Base-by-base conservation (phyloP, 2,113 vertebrate genomes). In the Grus americana region DNA sequence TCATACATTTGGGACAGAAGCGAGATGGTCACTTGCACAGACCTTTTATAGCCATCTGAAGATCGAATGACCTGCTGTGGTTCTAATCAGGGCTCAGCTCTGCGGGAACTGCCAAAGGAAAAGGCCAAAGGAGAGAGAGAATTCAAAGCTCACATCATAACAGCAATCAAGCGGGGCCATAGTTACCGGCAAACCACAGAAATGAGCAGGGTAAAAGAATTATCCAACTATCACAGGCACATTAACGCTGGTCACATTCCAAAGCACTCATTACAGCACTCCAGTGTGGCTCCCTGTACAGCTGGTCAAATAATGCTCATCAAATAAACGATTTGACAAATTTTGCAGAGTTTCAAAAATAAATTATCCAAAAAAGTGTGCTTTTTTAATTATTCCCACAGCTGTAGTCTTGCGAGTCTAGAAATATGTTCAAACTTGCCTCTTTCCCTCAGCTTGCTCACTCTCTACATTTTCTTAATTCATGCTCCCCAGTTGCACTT, bases 91-190 rank as follows among this genome's bases (percentile, higher is more conserved):
- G 87, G 94, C 92, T 97, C 96, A 79, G 87, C 93, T 96, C 78
- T n/a, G 90, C 7, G 34, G 90, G 90, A 96, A 90, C 93, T 96
- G 96, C 97, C 93, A 95, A 96, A 96, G 66, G 79, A 87, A 97
- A 97, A 97, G 96, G 96, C 96, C 96, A 97, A 93, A 97, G 93
- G 93, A 96, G 93, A 97, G 95, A 92, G 93, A 96, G 96, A 90
- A 97, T 96, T 96, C 92, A 93, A 96, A 93, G 91, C 76, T 92
- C 95, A 95, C 95, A 95, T 94, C 93, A 67, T 95, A 93, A 88
- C 94, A 90, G 92, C 79, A 93, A 95, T 93, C 94, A 93, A 95
- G 58, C 6, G 9, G 81, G 80, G 71, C 94, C 95, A 91, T 58
- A 95, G 92, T 87, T 92, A 85, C 83, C 95, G 92, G 87, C 91